Percentiles rank a stretch among this genome's conserved stretches.
phyloP scores from a whole-genome alignment of 2,113 vertebrate species.

The Brachyistius frenatus region DNA sequence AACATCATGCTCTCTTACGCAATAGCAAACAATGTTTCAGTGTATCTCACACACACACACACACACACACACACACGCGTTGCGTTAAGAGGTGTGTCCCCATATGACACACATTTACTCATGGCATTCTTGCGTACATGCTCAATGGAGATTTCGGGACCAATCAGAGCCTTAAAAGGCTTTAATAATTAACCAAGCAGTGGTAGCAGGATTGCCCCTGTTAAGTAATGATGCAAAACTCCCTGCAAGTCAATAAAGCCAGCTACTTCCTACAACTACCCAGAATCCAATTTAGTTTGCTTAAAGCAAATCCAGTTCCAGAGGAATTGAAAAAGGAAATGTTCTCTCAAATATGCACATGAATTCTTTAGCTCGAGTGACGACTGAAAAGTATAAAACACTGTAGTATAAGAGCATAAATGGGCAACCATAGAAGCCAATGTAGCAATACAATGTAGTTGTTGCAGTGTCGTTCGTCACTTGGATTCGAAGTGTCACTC shows the following conservation, averaged over 20 bases:
- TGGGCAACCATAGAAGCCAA: background rate
- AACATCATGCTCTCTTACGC: background rate
- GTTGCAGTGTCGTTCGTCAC: conserved; percentile 5
- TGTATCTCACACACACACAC: background rate
- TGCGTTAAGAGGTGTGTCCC: conserved; percentile 6
- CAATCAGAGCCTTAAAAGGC: conserved; percentile 15
- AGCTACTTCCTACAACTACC: conserved; percentile 5
- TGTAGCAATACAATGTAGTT: background rate
- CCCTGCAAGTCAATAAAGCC: conserved; percentile 59
- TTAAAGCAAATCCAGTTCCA: background rate
- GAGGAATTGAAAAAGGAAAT: background rate
- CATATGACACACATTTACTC: background rate
- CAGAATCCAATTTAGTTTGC: conserved; percentile 4
- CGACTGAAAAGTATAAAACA: conserved; percentile 17
- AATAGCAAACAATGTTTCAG: conserved; percentile 18
- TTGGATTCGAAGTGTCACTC: conserved; percentile 2
- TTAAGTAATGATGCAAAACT: conserved; percentile 30
- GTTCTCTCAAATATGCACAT: background rate
- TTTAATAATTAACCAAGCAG: conserved; percentile 44
- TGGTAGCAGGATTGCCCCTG: conserved; percentile 26
- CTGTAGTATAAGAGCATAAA: background rate
- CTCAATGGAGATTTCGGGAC: background rate
- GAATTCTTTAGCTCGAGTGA: background rate
- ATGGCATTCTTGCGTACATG: conserved; percentile 5
- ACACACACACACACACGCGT: background rate